Evolutionary conservation across 2,888 invertebrate genomes (phyloP), one percentile per base, ranked within the genome.

Genomic region (Yponomeuta sedellus): DNA sequence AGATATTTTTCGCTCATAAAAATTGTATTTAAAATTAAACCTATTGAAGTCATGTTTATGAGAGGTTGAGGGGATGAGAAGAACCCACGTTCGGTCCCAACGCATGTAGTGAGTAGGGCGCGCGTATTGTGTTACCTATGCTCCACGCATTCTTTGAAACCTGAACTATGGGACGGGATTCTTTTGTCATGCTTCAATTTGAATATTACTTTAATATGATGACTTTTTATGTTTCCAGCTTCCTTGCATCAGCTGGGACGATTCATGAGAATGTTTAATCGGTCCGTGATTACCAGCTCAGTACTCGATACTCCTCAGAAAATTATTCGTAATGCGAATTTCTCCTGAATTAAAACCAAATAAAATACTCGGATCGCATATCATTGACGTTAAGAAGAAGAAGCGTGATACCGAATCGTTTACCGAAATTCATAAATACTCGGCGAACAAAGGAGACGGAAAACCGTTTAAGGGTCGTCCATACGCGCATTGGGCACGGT

Each of bases 131-230:
- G 78, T 89, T 89, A 84, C 88, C 77, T 80, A 75, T 79, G 82
- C 75, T 79, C 78, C 78, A 81, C 80, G 79, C 83, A 83, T 82
- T 85, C 83, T 83, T 82, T 84, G 88, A 82, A 88, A 89, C 82
- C 75, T 78, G 85, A 88, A 79, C 83, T 76, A 73, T 72, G 79
- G 77, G 75, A 82, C 82, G 83, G 83, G 82, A 83, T 82, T 84
- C 88, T 83, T 88, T 88, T 89, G 86, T 88, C 82, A 79, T 76
- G 77, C 76, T 78, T 80, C 79, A 78, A 88, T 88, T 88, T 88
- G 84, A 90, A 88, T 90, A 88, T 88, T 82, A 82, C 83, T 82
- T 81, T 81, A 83, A 84, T 83, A 78, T 80, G 83, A 83, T 81
- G 80, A 80, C 76, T 77, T 76, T 73, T 52, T 52, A 52, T 52